Base-by-base conservation (phyloP, 64 coral and sea anemone species). In the Pocillopora damicornis region DNA sequence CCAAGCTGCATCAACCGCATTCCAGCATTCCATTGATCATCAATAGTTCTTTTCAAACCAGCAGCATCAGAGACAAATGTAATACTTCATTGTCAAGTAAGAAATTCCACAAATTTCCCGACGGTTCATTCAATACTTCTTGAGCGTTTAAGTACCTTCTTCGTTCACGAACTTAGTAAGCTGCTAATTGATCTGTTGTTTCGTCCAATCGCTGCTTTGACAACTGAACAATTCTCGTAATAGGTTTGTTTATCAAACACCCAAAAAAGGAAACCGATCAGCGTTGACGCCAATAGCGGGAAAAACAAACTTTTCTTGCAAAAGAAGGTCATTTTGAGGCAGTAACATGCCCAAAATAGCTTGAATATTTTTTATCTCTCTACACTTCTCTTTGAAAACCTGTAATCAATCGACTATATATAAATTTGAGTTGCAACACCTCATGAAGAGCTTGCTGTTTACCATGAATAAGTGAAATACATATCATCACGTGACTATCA, bases 101-200 rank as follows among this genome's bases (percentile, higher is more conserved):
- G 64, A 4, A 71, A 71, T 71, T 23, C 67, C 67, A 71, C 61
- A 11, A 66, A 38, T 67, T 42, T 22, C 61, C 11, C 80, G 35
- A 12, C 18, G 6, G 42, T 22, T 77, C 20, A 77, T 77, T 77
- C n/a, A 71, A 23, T 23, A 20, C 20, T 20, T 22, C 25, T 20
- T 20, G 20, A 71, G 22, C 20, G 20, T 22, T 85, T 85, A 56
- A 85, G 64, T 81, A 60, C 30, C 61, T 85, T 45, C 63, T 2
- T 51, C 42, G 42, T 51, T 51, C 42, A 51, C 42, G 42, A 51
- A 51, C 42, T 71, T 71, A 15, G 63, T 16, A 85, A 85, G 30
- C 15, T 85, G 77, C 35, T 85, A 85, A 85, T 85, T 85, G 81
- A 22, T 85, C 81, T 57, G 69, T 68, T 83, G 17, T 83, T 68